A percentile compares a stretch with the other conserved stretches of the same genome.
Evolutionary conservation across 1,140 invertebrate species (phyloP).

Genomic region (Nomia melanderi): DNA sequence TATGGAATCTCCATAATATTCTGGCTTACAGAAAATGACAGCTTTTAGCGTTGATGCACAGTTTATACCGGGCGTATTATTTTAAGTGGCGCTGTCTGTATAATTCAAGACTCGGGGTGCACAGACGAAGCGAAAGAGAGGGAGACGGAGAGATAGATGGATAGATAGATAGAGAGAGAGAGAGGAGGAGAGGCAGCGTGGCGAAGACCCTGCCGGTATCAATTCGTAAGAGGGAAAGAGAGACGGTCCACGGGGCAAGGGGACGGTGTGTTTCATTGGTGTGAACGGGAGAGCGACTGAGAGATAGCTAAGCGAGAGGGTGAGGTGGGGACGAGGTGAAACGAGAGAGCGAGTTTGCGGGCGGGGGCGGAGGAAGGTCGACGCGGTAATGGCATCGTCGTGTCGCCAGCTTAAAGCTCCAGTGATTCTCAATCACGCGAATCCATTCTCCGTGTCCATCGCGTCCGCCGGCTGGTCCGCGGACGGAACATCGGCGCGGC

Average conservation of each 20-base stretch:
- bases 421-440: constrained; percentile 71
- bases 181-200: constrained; percentile 11
- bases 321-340: constrained; percentile 43
- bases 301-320: too few species aligned
- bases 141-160: too few species aligned
- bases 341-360: constrained; percentile 25
- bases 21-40: constrained; percentile 80
- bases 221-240: constrained; percentile 22
- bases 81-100: constrained; percentile 78
- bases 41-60: constrained; percentile 80
- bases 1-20: constrained; percentile 78
- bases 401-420: constrained; percentile 74
- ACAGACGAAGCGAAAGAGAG: constrained; percentile 23
- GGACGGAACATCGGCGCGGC: constrained; percentile 30
- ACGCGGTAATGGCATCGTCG: constrained; percentile 73
- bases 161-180: too few species aligned
- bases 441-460: constrained; percentile 56
- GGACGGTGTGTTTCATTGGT: constrained; percentile 13
- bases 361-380: constrained; percentile 61
- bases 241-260: neutral
- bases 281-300: constrained; percentile 19
- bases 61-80: constrained; percentile 80
- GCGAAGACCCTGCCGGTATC: neutral
- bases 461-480: constrained; percentile 19
- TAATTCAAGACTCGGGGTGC: constrained; percentile 73